Evolutionary conservation across 2,113 vertebrate genomes (phyloP).

Genomic region (Sander lucioperca): DNA sequence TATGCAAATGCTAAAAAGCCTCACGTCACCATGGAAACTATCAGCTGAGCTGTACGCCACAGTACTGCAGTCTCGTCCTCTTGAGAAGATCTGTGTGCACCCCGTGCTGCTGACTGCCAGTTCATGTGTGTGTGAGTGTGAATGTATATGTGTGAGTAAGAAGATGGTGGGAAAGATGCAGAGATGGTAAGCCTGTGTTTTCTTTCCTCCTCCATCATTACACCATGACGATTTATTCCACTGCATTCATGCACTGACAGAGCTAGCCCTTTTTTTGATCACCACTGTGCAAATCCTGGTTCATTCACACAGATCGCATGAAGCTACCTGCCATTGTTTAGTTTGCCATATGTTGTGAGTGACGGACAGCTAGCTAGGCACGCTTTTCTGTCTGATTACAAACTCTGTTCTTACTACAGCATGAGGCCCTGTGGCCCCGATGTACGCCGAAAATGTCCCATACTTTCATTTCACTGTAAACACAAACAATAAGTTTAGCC

Average conservation of each 20-base stretch:
- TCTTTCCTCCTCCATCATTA: background rate
- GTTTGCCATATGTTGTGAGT: slow-evolving; percentile 45
- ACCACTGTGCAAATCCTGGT: slow-evolving; percentile 42
- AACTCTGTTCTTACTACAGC: slow-evolving; percentile 39
- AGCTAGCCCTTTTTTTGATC: slow-evolving; percentile 15
- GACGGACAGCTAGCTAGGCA: slow-evolving; percentile 46
- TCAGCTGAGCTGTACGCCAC: slow-evolving; percentile 47
- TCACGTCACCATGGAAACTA: slow-evolving; percentile 74
- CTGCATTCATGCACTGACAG: background rate
- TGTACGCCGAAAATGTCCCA: background rate
- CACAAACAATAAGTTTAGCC: slow-evolving; percentile 19
- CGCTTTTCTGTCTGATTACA: slow-evolving; percentile 25
- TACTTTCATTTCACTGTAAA: slow-evolving; percentile 46
- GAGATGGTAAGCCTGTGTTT: background rate
- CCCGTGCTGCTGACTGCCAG: slow-evolving; percentile 21
- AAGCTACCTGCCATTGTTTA: slow-evolving; percentile 43
- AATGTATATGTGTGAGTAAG: slow-evolving; percentile 1
- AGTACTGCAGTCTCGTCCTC: slow-evolving; percentile 39
- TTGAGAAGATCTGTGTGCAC: slow-evolving; percentile 15
- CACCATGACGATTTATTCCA: slow-evolving; percentile 26
- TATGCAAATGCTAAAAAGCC: slow-evolving; percentile 66
- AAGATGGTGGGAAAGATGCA: background rate
- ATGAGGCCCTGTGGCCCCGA: background rate
- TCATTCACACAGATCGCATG: slow-evolving; percentile 24
- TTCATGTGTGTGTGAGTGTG: slow-evolving; percentile 11